These are phyloP conservation scores for Ramphastos sulfuratus DNA, from an alignment of 2,113 vertebrate genomes.

Conservation along the genomic window DNA sequence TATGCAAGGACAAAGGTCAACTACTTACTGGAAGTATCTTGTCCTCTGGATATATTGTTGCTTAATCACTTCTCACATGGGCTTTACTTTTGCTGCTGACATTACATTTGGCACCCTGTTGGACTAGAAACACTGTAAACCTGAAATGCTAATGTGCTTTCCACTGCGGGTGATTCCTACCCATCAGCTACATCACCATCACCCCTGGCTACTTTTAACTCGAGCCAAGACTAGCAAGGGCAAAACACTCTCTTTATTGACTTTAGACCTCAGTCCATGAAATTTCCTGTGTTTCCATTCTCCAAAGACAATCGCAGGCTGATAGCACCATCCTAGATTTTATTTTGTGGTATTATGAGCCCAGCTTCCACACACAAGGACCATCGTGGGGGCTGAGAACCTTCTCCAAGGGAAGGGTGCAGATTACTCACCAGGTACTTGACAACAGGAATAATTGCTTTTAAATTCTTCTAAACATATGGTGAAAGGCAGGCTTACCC, in stretches of 20 bases:
- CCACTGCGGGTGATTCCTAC: neutral
- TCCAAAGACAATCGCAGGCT: neutral
- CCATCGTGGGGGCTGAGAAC: neutral
- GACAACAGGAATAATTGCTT: slow-evolving; percentile 65
- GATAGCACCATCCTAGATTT: neutral
- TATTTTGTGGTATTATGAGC: neutral
- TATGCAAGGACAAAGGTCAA: neutral
- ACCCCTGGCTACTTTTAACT: slow-evolving; percentile 21
- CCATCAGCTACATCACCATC: neutral
- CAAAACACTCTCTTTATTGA: slow-evolving; percentile 12
- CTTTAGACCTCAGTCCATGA: slow-evolving; percentile 14
- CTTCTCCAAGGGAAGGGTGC: slow-evolving; percentile 1
- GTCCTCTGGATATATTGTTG: neutral
- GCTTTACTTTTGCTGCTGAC: neutral
- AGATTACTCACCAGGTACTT: neutral
- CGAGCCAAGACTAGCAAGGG: slow-evolving; percentile 24
- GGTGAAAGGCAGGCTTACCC: slow-evolving; percentile 7
- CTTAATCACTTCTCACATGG: neutral
- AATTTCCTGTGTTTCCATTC: slow-evolving; percentile 24
- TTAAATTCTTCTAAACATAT: slow-evolving; percentile 31
- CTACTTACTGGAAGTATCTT: neutral
- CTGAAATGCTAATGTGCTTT: slow-evolving; percentile 28
- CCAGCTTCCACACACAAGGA: neutral
- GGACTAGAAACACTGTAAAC: neutral
- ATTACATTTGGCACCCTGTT: neutral